Percentiles rank a stretch among this genome's conserved stretches.
Evolutionary conservation across 2,888 invertebrate species (phyloP).

Genomic region (Petrophora chlorosata): DNA sequence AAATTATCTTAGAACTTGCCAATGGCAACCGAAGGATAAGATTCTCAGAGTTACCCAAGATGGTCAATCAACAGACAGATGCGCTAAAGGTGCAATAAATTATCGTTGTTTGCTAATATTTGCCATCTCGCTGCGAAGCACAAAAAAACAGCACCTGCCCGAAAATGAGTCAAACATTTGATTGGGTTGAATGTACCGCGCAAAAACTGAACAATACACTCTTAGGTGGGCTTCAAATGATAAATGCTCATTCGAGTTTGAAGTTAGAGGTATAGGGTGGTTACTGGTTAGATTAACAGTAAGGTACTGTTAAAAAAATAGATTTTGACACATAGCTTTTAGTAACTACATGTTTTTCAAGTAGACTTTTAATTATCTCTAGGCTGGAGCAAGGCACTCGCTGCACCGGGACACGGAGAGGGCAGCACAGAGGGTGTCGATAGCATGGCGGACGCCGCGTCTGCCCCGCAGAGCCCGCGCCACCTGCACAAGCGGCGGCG

Average conservation of each 20-base stretch:
- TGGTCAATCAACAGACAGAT: slow-evolving; percentile 58
- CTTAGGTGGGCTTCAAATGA: background rate
- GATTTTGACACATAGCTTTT: too few relatives aligned
- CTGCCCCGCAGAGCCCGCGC: slow-evolving; percentile 53
- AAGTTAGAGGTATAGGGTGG: background rate
- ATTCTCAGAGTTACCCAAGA: slow-evolving; percentile 45
- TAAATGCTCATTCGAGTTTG: background rate
- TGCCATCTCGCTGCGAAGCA: slow-evolving; percentile 42
- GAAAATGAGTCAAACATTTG: slow-evolving; percentile 7
- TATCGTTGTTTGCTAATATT: slow-evolving; percentile 52
- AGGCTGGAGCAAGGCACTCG: slow-evolving; percentile 60
- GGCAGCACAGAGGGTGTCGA: slow-evolving; percentile 53
- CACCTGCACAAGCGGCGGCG: slow-evolving; percentile 89
- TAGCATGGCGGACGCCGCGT: slow-evolving; percentile 80
- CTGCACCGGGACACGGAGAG: slow-evolving; percentile 48
- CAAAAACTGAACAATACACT: slow-evolving; percentile 4
- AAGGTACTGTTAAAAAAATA: too few relatives aligned
- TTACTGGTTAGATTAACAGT: too few relatives aligned
- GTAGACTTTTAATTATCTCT: slow-evolving; percentile 22
- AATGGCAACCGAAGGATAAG: slow-evolving; percentile 63
- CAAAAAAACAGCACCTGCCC: slow-evolving; percentile 57
- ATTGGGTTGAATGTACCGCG: slow-evolving; percentile 1
- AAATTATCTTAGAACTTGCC: slow-evolving; percentile 47
- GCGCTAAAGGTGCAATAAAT: slow-evolving; percentile 57
- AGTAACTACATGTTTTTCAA: background rate